Evolutionary conservation across 2,888 invertebrate species (phyloP).

Genomic region (Drosophila rellima): DNA sequence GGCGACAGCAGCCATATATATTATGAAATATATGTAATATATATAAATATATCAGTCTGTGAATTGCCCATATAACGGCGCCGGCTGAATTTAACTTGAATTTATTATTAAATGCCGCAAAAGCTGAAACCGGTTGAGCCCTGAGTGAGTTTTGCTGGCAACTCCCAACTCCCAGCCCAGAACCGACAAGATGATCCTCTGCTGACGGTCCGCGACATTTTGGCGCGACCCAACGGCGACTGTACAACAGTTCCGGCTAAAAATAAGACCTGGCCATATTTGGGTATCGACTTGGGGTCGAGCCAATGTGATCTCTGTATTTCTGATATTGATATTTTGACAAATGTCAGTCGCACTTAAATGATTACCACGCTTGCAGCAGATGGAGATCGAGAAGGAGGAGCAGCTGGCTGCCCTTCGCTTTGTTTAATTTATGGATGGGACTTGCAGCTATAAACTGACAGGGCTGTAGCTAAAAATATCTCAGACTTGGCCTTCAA

Average conservation of each 20-base stretch:
- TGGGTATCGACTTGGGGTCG: slow-evolving; percentile 18
- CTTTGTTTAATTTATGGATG: slow-evolving; percentile 49
- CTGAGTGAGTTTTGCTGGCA: slow-evolving; percentile 4
- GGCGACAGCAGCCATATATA: slow-evolving; percentile 19
- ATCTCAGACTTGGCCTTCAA: slow-evolving; percentile 45
- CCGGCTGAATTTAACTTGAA: slow-evolving; percentile 70
- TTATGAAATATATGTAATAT: slow-evolving; percentile 1
- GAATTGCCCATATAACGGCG: slow-evolving; percentile 75
- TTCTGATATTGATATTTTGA: slow-evolving; percentile 54
- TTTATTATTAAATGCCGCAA: slow-evolving; percentile 66
- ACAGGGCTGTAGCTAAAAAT: slow-evolving; percentile 50
- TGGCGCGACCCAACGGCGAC: slow-evolving; percentile 75
- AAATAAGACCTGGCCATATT: slow-evolving; percentile 54
- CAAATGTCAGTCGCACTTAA: slow-evolving; percentile 53
- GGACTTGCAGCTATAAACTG: slow-evolving; percentile 30
- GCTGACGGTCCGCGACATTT: slow-evolving; percentile 29
- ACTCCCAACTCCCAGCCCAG: slow-evolving; percentile 5
- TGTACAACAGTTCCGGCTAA: slow-evolving; percentile 68
- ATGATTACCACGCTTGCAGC: slow-evolving; percentile 19
- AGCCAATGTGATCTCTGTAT: slow-evolving; percentile 11
- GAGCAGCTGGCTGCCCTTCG: slow-evolving; percentile 35
- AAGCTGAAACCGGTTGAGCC: slow-evolving; percentile 62
- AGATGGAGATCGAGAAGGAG: background rate
- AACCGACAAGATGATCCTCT: slow-evolving; percentile 4
- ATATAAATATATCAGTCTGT: slow-evolving; percentile 22